Base-by-base conservation (phyloP, 2,888 invertebrate genomes). In the Ophion ventricosus region DNA sequence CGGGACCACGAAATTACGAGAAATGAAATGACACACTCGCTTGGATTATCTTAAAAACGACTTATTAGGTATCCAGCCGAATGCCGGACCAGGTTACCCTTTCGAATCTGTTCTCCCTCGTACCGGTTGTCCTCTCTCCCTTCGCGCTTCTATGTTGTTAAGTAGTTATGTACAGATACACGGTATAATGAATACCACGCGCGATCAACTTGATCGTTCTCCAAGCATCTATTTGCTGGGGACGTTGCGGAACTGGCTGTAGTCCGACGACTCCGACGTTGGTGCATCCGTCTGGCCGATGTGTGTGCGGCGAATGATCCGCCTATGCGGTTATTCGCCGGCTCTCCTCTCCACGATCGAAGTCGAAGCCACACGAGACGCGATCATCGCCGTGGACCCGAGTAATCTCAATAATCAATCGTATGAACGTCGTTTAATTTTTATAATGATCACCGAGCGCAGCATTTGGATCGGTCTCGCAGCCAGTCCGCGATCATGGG, bases 341-440 rank as follows among this genome's bases (percentile, higher is more conserved):
- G 7, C 7, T 35, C 57, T 67, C 76, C 57, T 81, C 57, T 81
- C 74, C 70, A 20, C 76, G 79, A 67, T 66, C 57, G 43, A 72
- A 59, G n/a, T 74, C 74, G 11, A 43, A 59, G 63, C 23, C 40
- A 49, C 84, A 70, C 57, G 70, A 78, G 56, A 78, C 70, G 66
- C 26, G 70, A 79, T 74, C 69, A 76, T 73, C 69, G 69, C 56
- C 61, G 26, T 23, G 80, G 64, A 49, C 73, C 70, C 59, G 89
- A 90, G 89, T 93, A 92, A 93, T 93, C 92, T 93, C 91, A 90
- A 93, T 92, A 92, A 93, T 93, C 93, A 93, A 93, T 93, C 93
- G 92, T 87, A 93, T 93, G 93, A 93, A 92, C 92, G 92, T 92
- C 93, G 92, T 93, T 93, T 93, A 93, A 93, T 93, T 93, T 93